Evolutionary conservation across 2,888 invertebrate species (phyloP).

Genomic region (Galerucella pusilla): DNA sequence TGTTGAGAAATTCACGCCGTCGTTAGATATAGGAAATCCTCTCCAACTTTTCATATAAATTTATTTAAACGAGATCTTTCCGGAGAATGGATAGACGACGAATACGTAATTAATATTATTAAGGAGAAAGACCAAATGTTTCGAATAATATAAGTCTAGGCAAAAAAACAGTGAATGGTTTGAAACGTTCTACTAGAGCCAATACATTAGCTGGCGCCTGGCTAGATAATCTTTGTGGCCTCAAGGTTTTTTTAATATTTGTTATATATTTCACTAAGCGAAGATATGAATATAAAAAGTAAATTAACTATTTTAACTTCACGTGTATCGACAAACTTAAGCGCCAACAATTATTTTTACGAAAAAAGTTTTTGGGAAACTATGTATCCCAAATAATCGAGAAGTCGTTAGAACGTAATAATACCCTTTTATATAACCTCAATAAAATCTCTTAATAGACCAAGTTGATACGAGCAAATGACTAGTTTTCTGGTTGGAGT

Average conservation of each 20-base stretch:
- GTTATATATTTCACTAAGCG: no score
- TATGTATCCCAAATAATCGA: conserved; percentile 20
- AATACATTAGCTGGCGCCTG: no score
- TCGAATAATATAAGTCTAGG: background rate
- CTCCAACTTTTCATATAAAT: conserved; percentile 42
- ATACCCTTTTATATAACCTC: conserved; percentile 20
- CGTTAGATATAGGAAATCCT: conserved; percentile 22
- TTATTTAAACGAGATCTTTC: conserved; percentile 38
- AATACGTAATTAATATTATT: conserved; percentile 32
- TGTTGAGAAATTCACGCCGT: conserved; percentile 39
- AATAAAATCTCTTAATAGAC: conserved; percentile 31
- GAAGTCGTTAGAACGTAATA: conserved; percentile 27
- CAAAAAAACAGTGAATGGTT: background rate
- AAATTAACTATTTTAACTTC: background rate
- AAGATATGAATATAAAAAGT: no score
- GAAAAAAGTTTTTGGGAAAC: background rate
- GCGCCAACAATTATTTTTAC: no score
- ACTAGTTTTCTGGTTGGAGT: conserved; percentile 5
- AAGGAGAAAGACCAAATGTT: conserved; percentile 32
- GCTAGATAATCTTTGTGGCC: no score
- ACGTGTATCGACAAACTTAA: no score
- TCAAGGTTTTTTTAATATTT: no score
- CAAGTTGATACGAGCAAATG: conserved; percentile 23
- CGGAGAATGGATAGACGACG: conserved; percentile 29
- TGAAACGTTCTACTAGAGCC: no score